Evolutionary conservation across 1,140 invertebrate genomes (phyloP), one percentile per base, ranked within the genome.

Genomic region (Thaumatotibia leucotreta): DNA sequence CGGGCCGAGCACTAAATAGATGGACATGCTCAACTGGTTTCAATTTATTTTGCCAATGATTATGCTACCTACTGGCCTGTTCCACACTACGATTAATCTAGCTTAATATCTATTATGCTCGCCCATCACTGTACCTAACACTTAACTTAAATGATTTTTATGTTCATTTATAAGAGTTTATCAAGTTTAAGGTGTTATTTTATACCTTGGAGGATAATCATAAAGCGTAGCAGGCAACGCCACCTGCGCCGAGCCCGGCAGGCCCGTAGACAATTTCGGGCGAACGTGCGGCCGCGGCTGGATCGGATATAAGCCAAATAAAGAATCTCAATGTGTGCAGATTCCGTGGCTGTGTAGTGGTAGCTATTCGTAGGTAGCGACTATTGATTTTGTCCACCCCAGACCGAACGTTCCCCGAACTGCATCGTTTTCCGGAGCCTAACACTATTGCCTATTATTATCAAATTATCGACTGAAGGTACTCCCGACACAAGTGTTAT

Each of bases 321-420:
- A 87, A 82, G 76, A 84, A 80, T 82, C 72, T 77, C 82, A 75
- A 82, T 82, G 83, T 85, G 85, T 88, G 85, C 83, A 81, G 67
- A 86, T 81, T 76, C 72, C 75, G 74, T 75, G 76, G 65, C 52
- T 58, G 76, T 78, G 80, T 81, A 79, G 81, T 84, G 68, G 82
- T 81, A 80, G 79, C 79, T 84, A 84, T 82, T 84, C 77, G 79
- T 78, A 83, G 82, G 75, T 78, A 79, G 72, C 76, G 80, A 87
- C 82, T 89, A 90, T 88, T 88, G 86, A 90, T 90, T 88, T 88
- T 88, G 84, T 86, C 83, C 84, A 88, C 86, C 86, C 84, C 84
- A 82, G 75, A 79, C 80, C 79, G 76, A 75, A 69, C 75, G 75
- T 78, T 72, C 78, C 75, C 83, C 76, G 74, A 83, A 78, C 77